Conservation (phyloP, 2,797 vertebrate genomes). For the Trematomus bernacchii region DNA sequence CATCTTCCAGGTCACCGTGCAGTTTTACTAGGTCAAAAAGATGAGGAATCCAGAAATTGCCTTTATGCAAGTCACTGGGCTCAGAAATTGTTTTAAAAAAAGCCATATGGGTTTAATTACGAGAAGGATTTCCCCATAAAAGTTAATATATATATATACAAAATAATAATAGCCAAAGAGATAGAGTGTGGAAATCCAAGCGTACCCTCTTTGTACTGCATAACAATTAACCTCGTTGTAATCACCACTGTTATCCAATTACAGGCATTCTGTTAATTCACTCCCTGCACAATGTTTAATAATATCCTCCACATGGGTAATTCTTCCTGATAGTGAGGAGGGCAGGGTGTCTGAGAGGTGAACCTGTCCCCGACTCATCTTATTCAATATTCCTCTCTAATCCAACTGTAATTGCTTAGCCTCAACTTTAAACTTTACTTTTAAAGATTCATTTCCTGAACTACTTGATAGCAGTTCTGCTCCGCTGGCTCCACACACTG, state of each 20-base stretch:
- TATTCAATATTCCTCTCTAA: slow-evolving; percentile 44
- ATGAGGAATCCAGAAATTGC: neutral
- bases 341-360: neutral
- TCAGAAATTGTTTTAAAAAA: neutral
- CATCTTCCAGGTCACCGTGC: neutral
- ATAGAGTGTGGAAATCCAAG: slow-evolving; percentile 34
- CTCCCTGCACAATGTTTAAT: slow-evolving; percentile 32
- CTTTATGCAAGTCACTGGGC: neutral
- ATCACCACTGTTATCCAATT: slow-evolving; percentile 48
- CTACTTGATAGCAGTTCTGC: slow-evolving; percentile 44
- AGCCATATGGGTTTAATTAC: neutral
- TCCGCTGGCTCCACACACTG: slow-evolving; percentile 1
- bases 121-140: neutral
- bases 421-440: slow-evolving; percentile 51
- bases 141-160: neutral
- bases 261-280: slow-evolving; percentile 36
- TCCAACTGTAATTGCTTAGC: slow-evolving; percentile 68
- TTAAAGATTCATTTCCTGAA: slow-evolving; percentile 60
- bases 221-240: slow-evolving; percentile 35
- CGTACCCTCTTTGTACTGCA: slow-evolving; percentile 29
- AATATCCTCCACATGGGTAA: slow-evolving; percentile 21
- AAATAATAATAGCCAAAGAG: neutral
- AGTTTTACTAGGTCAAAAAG: too few relatives aligned
- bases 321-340: neutral
- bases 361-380: slow-evolving; percentile 48